Evolutionary conservation across 37 sponge, comb jelly and placozoan species (phyloP).

Genomic region (Diacarnus erythraeanus): DNA sequence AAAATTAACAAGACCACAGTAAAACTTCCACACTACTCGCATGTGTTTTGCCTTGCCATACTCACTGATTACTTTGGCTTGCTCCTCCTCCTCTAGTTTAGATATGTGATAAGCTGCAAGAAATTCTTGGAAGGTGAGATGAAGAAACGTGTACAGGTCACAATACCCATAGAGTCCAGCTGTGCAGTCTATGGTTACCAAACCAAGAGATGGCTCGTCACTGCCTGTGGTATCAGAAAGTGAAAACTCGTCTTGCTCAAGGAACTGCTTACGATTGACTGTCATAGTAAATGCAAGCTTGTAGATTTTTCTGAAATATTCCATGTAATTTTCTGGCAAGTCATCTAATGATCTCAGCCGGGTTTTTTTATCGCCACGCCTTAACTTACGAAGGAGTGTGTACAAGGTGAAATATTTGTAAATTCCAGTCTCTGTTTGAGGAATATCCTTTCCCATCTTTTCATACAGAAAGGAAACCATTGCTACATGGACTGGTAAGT

Average conservation of each 20-base stretch:
- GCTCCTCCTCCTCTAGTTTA: background rate
- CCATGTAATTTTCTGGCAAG: background rate
- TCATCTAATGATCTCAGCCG: background rate
- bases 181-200: background rate
- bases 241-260: background rate
- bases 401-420: constrained; percentile 3
- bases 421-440: constrained; percentile 33
- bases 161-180: background rate
- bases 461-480: constrained; percentile 20
- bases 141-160: constrained; percentile 15
- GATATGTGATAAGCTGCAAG: constrained; percentile 26
- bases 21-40: constrained; percentile 24
- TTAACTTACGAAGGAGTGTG: background rate
- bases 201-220: constrained; percentile 10
- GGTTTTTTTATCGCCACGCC: background rate
- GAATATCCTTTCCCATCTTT: background rate
- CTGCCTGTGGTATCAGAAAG: background rate
- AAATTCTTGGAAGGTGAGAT: constrained; percentile 27
- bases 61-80: background rate
- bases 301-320: constrained; percentile 12
- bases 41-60: background rate
- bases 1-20: constrained; percentile 20
- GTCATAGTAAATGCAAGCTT: constrained; percentile 10
- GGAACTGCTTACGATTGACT: background rate
- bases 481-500: constrained; percentile 27